Evolutionary conservation across 2,797 vertebrate genomes (phyloP).

Genomic region (Taeniopygia guttata): DNA sequence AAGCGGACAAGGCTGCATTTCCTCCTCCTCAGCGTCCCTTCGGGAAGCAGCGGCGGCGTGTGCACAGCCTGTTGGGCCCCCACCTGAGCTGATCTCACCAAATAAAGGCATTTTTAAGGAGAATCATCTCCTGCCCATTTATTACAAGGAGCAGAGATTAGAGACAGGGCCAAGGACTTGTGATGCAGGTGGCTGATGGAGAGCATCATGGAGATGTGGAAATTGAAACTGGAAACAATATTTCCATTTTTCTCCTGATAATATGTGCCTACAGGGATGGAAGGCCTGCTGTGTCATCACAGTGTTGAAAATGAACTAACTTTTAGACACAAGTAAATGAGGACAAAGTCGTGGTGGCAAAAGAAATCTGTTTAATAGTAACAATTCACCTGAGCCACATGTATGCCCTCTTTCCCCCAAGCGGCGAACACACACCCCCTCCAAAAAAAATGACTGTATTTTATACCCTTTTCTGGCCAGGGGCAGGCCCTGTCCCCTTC

Average conservation of each 20-base stretch:
- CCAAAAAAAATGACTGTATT: not conserved
- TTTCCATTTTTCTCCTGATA: not conserved
- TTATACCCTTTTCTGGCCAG: rapidly evolving
- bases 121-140: too few species aligned
- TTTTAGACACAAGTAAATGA: not conserved
- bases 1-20: too few species aligned
- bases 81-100: too few species aligned
- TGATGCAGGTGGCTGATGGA: too few species aligned
- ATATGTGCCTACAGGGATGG: not conserved
- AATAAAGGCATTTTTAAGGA: too few species aligned
- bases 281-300: not conserved
- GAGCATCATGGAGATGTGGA: not conserved
- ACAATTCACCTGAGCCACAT: not conserved
- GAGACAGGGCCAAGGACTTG: not conserved
- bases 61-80: too few species aligned
- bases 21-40: too few species aligned
- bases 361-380: not conserved
- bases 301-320: not conserved
- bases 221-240: not conserved
- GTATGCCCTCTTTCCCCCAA: not conserved
- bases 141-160: not conserved
- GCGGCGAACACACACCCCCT: rapidly evolving
- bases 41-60: too few species aligned
- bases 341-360: rapidly evolving
- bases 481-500: rapidly evolving